Base-by-base conservation (phyloP, 2,113 vertebrate species). In the Thunnus thynnus region DNA sequence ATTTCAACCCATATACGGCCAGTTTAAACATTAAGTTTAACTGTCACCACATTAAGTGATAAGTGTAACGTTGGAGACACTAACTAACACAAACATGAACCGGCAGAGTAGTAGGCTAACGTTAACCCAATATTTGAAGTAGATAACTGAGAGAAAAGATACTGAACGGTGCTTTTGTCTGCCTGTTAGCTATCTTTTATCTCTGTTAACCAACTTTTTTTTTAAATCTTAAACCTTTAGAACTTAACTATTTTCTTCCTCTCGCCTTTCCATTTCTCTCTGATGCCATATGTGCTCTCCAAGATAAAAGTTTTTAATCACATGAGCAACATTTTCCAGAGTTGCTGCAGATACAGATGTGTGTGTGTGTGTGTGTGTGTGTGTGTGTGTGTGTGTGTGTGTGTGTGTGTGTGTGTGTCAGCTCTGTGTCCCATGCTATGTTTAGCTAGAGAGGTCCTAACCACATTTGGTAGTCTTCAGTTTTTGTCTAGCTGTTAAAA, bases 321-420 rank as follows among this genome's bases (percentile, higher is more conserved):
- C 68, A 77, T 74, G 82, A 88, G 75, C 47, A 83, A 83, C 61
- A 83, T 85, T 90, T 88, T 88, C 91, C 90, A 85, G 30, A 72
- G 75, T 57, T 71, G 4, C 48, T 50, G 17, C 30, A 41, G 36
- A 41, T 41, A 50, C 51, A 76, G 50, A 58, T 41, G 36, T 41
- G 36, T 41, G 36, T 41, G 36, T 41, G 36, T 41, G 36, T 41
- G 36, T 41, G 36, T 41, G 36, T 41, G 36, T 41, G 36, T 41
- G 36, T 41, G 36, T 41, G 36, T 41, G 36, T 41, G 36, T 52
- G 52, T 51, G 63, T 32, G 68, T 46, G 30, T 61, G 30, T 3
- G 62, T 13, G 36, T 41, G 36, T 41, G 36, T 41, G 36, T 47
- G 70, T 57, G 79, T 63, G 65, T 76, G 72, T 60, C n/a, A 52